Evolutionary conservation across 2,888 invertebrate genomes (phyloP).

Genomic region (Eupithecia exiguata): DNA sequence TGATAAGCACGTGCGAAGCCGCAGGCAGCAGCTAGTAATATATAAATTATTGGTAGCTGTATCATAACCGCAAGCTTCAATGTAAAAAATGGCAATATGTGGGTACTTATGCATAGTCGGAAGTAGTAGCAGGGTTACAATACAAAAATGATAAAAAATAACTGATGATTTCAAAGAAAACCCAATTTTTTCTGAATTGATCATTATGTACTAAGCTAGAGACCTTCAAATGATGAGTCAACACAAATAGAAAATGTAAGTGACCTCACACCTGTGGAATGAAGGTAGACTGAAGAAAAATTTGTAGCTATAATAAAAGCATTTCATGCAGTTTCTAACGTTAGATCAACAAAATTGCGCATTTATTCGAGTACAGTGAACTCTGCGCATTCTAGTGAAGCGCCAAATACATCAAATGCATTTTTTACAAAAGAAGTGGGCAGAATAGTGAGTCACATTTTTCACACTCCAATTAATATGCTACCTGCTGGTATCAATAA

Average conservation of each 20-base stretch:
- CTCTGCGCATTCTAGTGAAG: conserved; percentile 11
- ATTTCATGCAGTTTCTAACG: neutral
- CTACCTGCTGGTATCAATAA: conserved; percentile 77
- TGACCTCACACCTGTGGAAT: conserved; percentile 50
- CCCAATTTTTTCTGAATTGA: neutral
- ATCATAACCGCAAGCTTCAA: neutral
- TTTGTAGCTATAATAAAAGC: neutral
- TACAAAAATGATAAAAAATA: neutral
- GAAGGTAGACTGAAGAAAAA: conserved; percentile 44
- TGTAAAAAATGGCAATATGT: neutral
- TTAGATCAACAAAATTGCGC: neutral
- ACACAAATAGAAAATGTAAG: conserved; percentile 58
- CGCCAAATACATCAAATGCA: conserved; percentile 64
- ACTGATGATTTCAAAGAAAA: neutral
- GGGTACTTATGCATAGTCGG: neutral
- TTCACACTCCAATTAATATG: conserved; percentile 83
- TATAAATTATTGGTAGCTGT: neutral
- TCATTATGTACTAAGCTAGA: conserved; percentile 20
- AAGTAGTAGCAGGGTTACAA: neutral
- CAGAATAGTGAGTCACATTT: conserved; percentile 73
- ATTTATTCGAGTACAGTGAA: neutral
- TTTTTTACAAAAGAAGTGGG: conserved; percentile 72
- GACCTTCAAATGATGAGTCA: conserved; percentile 65
- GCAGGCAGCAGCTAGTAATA: too few species aligned
- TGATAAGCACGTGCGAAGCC: neutral